These are phyloP conservation scores for Sarotherodon lohbergeri DNA, from an alignment of 2,113 vertebrate species.

Conservation along the genomic window DNA sequence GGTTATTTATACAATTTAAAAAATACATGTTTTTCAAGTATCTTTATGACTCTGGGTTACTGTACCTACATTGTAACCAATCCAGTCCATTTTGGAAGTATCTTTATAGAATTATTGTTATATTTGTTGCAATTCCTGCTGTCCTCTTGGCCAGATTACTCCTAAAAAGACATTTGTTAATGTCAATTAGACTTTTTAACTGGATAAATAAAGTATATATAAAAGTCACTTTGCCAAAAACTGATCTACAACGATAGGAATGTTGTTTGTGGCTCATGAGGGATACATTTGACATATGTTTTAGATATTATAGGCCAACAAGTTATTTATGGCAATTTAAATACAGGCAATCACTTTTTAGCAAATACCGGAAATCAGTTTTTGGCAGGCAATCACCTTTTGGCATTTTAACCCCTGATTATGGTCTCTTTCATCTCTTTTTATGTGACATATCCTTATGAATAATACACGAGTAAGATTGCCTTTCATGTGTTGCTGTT, in stretches of 20 bases:
- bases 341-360: background rate
- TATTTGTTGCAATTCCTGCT: background rate
- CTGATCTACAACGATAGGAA: background rate
- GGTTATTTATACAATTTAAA: background rate
- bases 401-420: background rate
- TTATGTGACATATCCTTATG: background rate
- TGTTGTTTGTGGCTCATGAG: background rate
- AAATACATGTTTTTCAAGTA: background rate
- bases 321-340: background rate
- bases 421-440: background rate
- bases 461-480: background rate
- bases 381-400: background rate
- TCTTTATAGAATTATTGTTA: background rate
- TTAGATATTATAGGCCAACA: background rate
- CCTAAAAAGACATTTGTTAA: background rate
- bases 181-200: background rate
- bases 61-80: background rate
- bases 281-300: background rate
- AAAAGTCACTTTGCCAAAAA: background rate
- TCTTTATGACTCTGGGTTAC: background rate
- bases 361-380: background rate
- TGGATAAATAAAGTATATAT: background rate
- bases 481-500: background rate
- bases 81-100: background rate
- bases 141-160: background rate